Base-by-base conservation (phyloP, 2,797 vertebrate species). In the Eutrigla gurnardus region DNA sequence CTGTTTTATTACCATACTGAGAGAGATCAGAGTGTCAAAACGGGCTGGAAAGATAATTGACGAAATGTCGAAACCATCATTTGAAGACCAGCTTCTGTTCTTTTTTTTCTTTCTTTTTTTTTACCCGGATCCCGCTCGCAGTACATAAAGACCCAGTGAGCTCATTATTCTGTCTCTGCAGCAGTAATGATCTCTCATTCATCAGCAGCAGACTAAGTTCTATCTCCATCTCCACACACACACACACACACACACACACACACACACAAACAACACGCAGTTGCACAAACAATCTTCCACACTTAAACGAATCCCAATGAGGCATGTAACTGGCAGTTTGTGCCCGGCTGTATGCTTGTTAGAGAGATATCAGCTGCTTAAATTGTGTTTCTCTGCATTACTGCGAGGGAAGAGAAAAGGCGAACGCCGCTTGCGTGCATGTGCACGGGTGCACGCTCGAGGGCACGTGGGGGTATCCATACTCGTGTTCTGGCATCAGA, bases 241-340 rank as follows among this genome's bases (percentile, higher is more conserved):
- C 37, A 49, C 54, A 2, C 59, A 39, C 60, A 37, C 49, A 50
- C 61, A 42, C 32, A 47, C 32, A 37, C 54, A 0, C 59, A 25
- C 55, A 35, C 49, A 52, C 57, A 32, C 11, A 61, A 17, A 39
- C 2, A 40, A 76, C 64, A 77, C 63, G 17, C 72, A 65, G 50
- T 75, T 68, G 77, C 83, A 88, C 79, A 86, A 83, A 83, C 84
- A 80, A 76, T 84, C 78, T 80, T 84, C 73, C 79, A 84, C 90
- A 86, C 85, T 84, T 84, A 88, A 89, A 76, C n/a, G 50, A 87
- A 86, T 70, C 84, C 84, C 82, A 91, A 88, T 90, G 90, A 91
- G 87, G 82, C 91, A 65, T 88, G 78, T 86, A 90, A 93, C 80
- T 78, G 85, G 68, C 55, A 80, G 78, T 85, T 81, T 79, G 77